Evolutionary conservation across 2,888 invertebrate genomes (phyloP).

Genomic region (Hermodice carunculata): DNA sequence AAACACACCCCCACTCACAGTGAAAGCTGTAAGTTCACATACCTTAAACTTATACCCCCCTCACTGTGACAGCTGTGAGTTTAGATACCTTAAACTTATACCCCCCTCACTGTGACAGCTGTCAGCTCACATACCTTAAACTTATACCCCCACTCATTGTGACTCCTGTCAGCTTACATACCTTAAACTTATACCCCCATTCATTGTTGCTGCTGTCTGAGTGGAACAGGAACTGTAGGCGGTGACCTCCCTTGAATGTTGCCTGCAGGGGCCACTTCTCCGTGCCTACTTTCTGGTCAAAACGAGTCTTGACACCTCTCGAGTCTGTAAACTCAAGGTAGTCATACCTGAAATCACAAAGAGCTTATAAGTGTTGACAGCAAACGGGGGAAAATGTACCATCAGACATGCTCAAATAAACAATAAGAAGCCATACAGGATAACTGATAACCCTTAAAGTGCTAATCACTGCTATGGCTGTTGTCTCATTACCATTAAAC

Average conservation of each 20-base stretch:
- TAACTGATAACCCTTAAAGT: too few species aligned
- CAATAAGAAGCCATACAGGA: too few species aligned
- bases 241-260: constrained; percentile 59
- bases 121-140: too few species aligned
- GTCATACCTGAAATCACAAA: constrained; percentile 66
- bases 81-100: too few species aligned
- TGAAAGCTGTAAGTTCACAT: not conserved
- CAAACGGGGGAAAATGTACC: too few species aligned
- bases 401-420: too few species aligned
- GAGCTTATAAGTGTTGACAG: too few species aligned
- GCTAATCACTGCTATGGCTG: too few species aligned
- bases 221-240: constrained; percentile 64
- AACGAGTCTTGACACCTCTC: constrained; percentile 58
- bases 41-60: constrained; percentile 69
- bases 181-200: constrained; percentile 69
- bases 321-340: constrained; percentile 66
- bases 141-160: too few species aligned
- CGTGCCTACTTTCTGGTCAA: constrained; percentile 65
- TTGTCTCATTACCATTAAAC: too few species aligned
- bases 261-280: constrained; percentile 64
- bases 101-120: not conserved
- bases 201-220: constrained; percentile 68
- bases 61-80: too few species aligned
- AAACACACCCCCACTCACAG: too few species aligned
- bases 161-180: constrained; percentile 23